These are phyloP conservation scores for Pterocles orientalis DNA, from an alignment of 2,113 vertebrate species.

Conservation along the genomic window DNA sequence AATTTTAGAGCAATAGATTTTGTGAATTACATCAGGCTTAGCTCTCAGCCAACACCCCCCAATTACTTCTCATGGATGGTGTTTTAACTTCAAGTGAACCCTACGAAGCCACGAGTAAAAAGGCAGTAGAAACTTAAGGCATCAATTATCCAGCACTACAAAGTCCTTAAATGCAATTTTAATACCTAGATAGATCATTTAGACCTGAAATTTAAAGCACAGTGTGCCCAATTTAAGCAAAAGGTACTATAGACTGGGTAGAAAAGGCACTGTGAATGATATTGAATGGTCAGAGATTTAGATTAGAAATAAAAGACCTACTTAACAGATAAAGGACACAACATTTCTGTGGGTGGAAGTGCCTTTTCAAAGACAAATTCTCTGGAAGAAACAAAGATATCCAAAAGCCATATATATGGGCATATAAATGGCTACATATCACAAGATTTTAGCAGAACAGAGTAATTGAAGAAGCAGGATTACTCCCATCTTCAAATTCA, in stretches of 20 bases:
- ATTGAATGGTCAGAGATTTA: background rate
- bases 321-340: background rate
- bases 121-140: constrained; percentile 1
- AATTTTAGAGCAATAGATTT: background rate
- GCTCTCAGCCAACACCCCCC: background rate
- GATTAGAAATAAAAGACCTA: background rate
- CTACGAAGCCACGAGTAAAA: background rate
- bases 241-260: background rate
- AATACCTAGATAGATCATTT: constrained; percentile 10
- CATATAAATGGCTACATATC: background rate
- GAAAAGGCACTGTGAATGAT: background rate
- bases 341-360: background rate
- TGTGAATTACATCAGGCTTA: background rate
- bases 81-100: constrained; percentile 49
- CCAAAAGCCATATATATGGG: background rate
- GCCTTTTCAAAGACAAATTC: background rate
- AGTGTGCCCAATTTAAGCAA: background rate
- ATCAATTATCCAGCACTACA: constrained; percentile 45
- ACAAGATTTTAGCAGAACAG: background rate
- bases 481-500: background rate
- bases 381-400: background rate
- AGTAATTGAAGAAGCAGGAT: background rate
- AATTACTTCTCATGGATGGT: background rate
- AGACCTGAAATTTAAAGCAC: constrained; percentile 1
- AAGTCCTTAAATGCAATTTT: constrained; percentile 30